phyloP scores from a whole-genome alignment of 1,140 invertebrate species.

The Cecropterus lyciades region DNA sequence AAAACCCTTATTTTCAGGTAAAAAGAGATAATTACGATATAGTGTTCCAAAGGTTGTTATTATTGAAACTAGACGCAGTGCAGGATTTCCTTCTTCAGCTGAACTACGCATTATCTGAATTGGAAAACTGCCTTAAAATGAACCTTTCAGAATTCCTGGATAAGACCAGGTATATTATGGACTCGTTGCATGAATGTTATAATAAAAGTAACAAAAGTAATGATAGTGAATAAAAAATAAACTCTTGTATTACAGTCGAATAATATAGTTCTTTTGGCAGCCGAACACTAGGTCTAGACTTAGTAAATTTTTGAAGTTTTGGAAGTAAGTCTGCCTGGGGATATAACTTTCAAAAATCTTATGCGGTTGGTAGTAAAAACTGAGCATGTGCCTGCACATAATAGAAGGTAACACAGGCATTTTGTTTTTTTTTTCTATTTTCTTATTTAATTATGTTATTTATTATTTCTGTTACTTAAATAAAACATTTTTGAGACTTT shows the following conservation, averaged over 20 bases:
- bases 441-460: too few relatives aligned
- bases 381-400: too few relatives aligned
- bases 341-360: too few relatives aligned
- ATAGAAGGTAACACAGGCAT: too few relatives aligned
- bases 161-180: conserved; percentile 43
- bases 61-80: conserved; percentile 50
- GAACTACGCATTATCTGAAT: conserved; percentile 15
- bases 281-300: too few relatives aligned
- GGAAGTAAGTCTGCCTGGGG: too few relatives aligned
- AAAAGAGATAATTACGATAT: conserved; percentile 56
- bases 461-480: too few relatives aligned
- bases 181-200: conserved; percentile 51
- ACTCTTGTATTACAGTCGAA: background rate
- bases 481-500: too few relatives aligned
- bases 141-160: conserved; percentile 45
- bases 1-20: conserved; percentile 48
- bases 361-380: too few relatives aligned
- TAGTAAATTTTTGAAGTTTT: too few relatives aligned
- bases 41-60: conserved; percentile 51
- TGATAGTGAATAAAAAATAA: background rate
- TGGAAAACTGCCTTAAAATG: conserved; percentile 53
- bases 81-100: conserved; percentile 41
- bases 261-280: too few relatives aligned
- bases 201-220: conserved; percentile 31
- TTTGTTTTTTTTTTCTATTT: too few relatives aligned